Conservation (phyloP, 30 jellyfish, hydroid and myxozoan genomes). For the Haliclystus octoradiatus region DNA sequence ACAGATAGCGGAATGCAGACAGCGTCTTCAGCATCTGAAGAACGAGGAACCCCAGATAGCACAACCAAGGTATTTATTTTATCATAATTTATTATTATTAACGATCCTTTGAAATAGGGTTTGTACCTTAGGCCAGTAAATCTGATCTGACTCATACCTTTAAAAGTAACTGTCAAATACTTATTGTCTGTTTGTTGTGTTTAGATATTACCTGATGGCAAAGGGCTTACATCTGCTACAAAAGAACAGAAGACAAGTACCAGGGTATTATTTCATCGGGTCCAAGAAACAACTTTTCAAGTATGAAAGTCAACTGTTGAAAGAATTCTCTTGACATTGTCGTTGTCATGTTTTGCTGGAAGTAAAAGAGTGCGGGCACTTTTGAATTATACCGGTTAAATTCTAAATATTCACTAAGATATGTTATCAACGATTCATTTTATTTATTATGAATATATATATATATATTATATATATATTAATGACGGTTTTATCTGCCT, state of each 20-base stretch:
- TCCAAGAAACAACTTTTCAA: slow-evolving; percentile 20
- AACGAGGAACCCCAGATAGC: neutral
- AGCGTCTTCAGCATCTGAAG: neutral
- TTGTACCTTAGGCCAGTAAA: neutral
- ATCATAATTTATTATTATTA: too few species aligned
- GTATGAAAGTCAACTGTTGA: slow-evolving; percentile 38
- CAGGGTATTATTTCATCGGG: slow-evolving; percentile 10
- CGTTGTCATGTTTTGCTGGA: too few species aligned
- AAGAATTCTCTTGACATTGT: too few species aligned
- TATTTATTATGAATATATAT: too few species aligned
- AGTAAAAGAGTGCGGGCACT: slow-evolving; percentile 1
- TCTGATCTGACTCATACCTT: neutral
- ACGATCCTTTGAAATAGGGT: too few species aligned
- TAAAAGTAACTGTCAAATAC: neutral
- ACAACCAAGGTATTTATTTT: neutral
- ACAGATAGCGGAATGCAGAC: neutral
- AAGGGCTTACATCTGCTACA: slow-evolving; percentile 9
- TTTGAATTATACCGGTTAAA: neutral
- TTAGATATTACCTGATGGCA: neutral
- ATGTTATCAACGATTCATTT: too few species aligned
- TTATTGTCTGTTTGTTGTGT: neutral
- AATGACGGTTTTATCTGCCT: neutral
- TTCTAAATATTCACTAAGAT: too few species aligned
- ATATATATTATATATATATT: too few species aligned
- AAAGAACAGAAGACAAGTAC: slow-evolving; percentile 8